Conservation (phyloP, 2,797 vertebrate genomes). For the Eulemur albifrons region DNA sequence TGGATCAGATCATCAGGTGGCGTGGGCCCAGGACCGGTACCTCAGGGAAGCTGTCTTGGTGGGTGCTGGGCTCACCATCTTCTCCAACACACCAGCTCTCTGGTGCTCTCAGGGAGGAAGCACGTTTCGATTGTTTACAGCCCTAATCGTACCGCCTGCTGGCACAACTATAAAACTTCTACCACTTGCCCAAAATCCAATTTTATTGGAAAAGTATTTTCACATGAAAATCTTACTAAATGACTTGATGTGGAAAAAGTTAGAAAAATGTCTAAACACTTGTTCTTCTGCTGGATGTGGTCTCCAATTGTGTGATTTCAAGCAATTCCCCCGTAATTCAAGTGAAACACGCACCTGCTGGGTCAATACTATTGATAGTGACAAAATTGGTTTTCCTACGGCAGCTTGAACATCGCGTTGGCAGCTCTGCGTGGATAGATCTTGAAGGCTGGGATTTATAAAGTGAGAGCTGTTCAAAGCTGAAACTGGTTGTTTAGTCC, state of each 20-base stretch:
- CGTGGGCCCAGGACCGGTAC: neutral
- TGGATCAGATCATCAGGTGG: neutral
- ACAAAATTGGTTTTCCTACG: neutral
- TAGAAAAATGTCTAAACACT: neutral
- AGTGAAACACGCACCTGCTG: neutral
- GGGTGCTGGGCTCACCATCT: neutral
- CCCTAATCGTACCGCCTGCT: neutral
- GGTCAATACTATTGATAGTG: neutral
- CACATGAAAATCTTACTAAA: neutral
- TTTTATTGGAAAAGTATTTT: conserved; percentile 19
- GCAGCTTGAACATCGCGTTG: neutral
- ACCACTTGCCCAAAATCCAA: neutral
- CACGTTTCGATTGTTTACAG: neutral
- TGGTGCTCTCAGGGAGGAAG: neutral
- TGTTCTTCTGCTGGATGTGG: neutral
- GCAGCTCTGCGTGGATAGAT: neutral
- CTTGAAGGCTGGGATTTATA: neutral
- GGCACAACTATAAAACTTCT: neutral
- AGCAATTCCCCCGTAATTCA: neutral
- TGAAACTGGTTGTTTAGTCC: neutral
- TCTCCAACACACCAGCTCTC: neutral
- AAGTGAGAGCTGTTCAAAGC: neutral
- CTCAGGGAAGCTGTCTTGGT: neutral
- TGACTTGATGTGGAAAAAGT: neutral
- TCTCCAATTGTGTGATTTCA: neutral